phyloP scores from a whole-genome alignment of 2,113 vertebrate genomes.

The Megaptera novaeangliae region DNA sequence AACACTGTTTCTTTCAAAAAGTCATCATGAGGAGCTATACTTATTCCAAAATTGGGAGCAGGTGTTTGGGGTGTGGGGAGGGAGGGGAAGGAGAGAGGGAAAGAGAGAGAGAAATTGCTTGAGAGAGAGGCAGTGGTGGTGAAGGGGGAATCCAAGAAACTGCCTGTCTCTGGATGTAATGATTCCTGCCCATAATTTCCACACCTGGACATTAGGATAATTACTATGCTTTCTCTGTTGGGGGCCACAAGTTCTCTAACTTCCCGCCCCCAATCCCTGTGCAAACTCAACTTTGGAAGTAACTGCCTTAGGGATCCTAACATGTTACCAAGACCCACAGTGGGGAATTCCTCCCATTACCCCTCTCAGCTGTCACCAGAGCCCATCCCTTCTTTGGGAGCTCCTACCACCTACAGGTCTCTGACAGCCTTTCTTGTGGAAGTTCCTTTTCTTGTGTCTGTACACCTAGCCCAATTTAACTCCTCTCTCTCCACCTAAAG shows the following conservation, averaged over 20 bases:
- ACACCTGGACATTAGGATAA: neutral
- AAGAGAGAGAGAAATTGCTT: neutral
- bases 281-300: neutral
- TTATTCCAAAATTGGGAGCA: neutral
- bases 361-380: neutral
- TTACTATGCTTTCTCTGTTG: neutral
- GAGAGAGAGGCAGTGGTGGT: neutral
- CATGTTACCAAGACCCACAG: neutral
- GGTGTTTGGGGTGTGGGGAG: neutral
- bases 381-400: neutral
- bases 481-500: neutral
- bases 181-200: neutral
- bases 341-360: neutral
- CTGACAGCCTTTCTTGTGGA: neutral
- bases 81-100: neutral
- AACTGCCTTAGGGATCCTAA: constrained; percentile 8
- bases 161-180: neutral
- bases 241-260: neutral
- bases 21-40: neutral
- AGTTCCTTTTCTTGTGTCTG: neutral
- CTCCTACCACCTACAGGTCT: neutral
- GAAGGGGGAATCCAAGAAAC: neutral
- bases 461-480: neutral
- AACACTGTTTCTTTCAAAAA: neutral
- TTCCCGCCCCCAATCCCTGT: neutral